phyloP scores from a whole-genome alignment of 2,797 vertebrate genomes.

The Limosa lapponica region DNA sequence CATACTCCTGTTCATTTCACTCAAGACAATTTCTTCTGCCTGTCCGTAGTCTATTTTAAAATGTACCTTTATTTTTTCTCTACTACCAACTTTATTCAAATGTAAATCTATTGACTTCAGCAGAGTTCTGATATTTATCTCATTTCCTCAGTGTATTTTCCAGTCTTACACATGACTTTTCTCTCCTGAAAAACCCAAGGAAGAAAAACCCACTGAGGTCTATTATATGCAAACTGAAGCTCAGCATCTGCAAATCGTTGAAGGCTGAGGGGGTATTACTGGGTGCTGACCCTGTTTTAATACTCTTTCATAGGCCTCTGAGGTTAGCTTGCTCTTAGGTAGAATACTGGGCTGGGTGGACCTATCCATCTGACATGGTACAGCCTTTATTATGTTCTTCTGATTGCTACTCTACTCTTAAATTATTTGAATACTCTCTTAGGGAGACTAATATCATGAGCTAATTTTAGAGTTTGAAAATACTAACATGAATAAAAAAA shows the following conservation, averaged over 20 bases:
- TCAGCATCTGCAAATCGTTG: neutral
- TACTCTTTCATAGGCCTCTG: neutral
- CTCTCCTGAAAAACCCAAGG: neutral
- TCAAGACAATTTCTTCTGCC: neutral
- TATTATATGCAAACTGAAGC: neutral
- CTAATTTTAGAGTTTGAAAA: neutral
- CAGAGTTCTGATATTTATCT: slow-evolving; percentile 47
- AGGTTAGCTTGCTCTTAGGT: neutral
- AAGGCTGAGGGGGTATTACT: neutral
- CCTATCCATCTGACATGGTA: neutral
- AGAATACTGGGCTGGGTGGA: neutral
- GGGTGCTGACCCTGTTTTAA: neutral
- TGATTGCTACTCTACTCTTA: neutral
- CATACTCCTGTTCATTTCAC: neutral
- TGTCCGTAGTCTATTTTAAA: neutral
- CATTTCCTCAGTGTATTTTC: slow-evolving; percentile 40
- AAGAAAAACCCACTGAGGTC: neutral
- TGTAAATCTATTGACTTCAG: slow-evolving; percentile 42
- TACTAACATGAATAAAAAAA: neutral
- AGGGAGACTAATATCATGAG: neutral
- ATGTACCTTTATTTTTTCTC: neutral
- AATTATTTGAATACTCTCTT: neutral
- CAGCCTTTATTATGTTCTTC: neutral
- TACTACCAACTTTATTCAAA: slow-evolving; percentile 1
- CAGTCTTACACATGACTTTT: neutral